Evolutionary conservation across 1,140 invertebrate genomes (phyloP).

Genomic region (Drusus annulatus): DNA sequence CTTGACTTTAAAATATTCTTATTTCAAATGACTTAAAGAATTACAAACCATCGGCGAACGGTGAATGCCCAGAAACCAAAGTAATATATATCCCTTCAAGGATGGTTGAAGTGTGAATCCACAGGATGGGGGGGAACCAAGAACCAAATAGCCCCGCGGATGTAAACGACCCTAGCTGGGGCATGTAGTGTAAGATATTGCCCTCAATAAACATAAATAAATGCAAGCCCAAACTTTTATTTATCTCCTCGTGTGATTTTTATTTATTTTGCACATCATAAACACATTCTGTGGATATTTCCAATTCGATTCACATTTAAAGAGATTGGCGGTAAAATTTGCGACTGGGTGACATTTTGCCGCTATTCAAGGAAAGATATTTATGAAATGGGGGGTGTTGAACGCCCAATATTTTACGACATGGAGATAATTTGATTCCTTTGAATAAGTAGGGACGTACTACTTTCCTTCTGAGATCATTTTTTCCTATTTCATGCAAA

Average conservation of each 20-base stretch:
- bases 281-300: constrained; percentile 40
- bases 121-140: not conserved
- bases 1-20: not conserved
- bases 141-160: constrained; percentile 2
- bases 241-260: constrained; percentile 42
- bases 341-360: constrained; percentile 9
- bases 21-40: constrained; percentile 20
- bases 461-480: too few relatives aligned
- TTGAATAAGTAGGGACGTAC: not conserved
- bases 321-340: constrained; percentile 36
- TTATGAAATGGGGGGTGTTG: not conserved
- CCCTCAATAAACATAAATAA: constrained; percentile 43
- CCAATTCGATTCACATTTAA: constrained; percentile 31
- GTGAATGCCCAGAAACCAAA: not conserved
- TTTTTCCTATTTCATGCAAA: too few relatives aligned
- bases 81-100: constrained; percentile 8
- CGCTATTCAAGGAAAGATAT: not conserved
- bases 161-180: constrained; percentile 27
- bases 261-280: constrained; percentile 40
- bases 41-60: not conserved
- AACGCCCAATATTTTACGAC: not conserved
- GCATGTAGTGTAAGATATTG: constrained; percentile 1
- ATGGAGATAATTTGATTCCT: constrained; percentile 5
- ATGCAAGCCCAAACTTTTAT: constrained; percentile 44
- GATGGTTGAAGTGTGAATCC: constrained; percentile 5